A percentile compares a stretch with the other conserved stretches of the same genome.
Conservation (phyloP, 2,797 vertebrate species). For the Paramormyrops hopkinsi region DNA sequence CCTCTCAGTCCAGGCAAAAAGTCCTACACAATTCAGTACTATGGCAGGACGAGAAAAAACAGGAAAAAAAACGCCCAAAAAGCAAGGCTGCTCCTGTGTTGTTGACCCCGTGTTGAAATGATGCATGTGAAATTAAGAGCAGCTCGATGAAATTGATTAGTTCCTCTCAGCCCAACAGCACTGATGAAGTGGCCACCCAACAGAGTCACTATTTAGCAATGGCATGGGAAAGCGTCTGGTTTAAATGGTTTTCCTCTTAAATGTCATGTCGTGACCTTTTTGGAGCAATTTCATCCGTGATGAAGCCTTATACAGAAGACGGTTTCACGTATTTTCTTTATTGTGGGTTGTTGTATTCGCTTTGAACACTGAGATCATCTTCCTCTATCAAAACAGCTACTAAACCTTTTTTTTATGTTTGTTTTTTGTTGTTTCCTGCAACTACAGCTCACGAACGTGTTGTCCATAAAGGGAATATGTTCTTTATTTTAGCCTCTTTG, state of each 20-base stretch:
- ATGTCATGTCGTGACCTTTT: conserved; percentile 20
- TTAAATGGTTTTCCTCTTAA: conserved; percentile 18
- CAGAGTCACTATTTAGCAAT: not conserved
- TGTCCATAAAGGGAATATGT: not conserved
- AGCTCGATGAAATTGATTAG: conserved; percentile 17
- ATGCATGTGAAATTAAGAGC: conserved; percentile 14
- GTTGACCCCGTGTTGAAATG: conserved; percentile 13
- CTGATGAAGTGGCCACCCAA: not conserved
- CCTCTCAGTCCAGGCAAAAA: not conserved
- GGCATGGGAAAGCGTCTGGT: not conserved
- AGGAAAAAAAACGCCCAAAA: not conserved
- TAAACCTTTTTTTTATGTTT: not conserved
- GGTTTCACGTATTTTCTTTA: not conserved
- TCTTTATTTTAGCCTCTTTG: not conserved
- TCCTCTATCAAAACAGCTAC: not conserved
- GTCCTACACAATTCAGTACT: not conserved
- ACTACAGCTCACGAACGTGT: not conserved
- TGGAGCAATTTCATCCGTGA: not conserved
- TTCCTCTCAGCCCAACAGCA: not conserved
- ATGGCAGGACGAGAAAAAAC: not conserved
- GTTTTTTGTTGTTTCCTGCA: not conserved
- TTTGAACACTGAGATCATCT: not conserved
- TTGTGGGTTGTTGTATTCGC: not conserved
- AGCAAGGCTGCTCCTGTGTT: not conserved
- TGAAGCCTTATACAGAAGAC: conserved; percentile 5